These are phyloP conservation scores for Allacma fusca DNA, from an alignment of 2,888 invertebrate genomes.

Conservation along the genomic window DNA sequence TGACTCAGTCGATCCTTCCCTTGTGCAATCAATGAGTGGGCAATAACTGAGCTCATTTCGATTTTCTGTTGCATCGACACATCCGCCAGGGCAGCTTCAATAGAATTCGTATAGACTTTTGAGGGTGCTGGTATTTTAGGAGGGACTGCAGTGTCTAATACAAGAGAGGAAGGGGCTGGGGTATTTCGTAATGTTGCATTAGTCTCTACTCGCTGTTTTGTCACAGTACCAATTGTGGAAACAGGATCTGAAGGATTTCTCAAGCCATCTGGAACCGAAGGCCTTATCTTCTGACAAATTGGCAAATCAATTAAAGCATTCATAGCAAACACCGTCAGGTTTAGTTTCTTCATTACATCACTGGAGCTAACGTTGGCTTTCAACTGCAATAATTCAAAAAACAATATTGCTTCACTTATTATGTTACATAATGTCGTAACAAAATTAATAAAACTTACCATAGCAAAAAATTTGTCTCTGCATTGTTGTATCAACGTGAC, in stretches of 20 bases:
- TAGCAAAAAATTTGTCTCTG: constrained; percentile 56
- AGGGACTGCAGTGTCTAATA: neutral
- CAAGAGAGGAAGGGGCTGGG: neutral
- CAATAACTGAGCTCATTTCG: constrained; percentile 45
- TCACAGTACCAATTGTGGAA: too few species aligned
- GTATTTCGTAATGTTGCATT: too few species aligned
- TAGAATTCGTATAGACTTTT: constrained; percentile 4
- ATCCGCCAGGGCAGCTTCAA: constrained; percentile 37
- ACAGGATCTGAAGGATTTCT: too few species aligned
- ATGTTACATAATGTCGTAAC: too few species aligned
- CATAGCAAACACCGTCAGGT: constrained; percentile 50
- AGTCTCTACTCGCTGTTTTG: too few species aligned
- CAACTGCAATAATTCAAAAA: constrained; percentile 52
- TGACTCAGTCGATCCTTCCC: constrained; percentile 49
- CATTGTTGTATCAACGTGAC: constrained; percentile 55
- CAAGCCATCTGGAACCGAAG: neutral
- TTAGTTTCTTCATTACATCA: constrained; percentile 53
- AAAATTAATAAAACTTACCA: constrained; percentile 54
- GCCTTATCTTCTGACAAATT: constrained; percentile 53
- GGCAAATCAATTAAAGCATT: constrained; percentile 56
- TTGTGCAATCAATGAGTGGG: constrained; percentile 44
- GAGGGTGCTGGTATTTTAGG: neutral
- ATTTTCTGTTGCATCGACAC: constrained; percentile 41
- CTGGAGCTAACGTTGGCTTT: constrained; percentile 50
- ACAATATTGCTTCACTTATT: too few species aligned